Conservation (phyloP, 2,113 vertebrate species). For the Myotis lucifugus region DNA sequence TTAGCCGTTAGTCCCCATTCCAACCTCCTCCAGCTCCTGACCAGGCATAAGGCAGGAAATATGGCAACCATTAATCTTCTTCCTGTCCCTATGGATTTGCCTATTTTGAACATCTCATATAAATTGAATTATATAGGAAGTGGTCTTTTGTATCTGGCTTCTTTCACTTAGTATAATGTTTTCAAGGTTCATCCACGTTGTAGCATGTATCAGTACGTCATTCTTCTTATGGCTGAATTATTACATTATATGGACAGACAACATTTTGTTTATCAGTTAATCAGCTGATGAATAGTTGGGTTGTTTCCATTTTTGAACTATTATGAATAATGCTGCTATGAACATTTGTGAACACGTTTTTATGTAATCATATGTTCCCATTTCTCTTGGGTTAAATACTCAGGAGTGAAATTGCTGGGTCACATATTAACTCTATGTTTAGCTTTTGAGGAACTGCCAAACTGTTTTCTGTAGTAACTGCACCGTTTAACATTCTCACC, state of each 20-base stretch:
- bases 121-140: slow-evolving; percentile 26
- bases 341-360: neutral
- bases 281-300: neutral
- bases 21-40: neutral
- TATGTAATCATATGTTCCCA: neutral
- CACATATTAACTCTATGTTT: slow-evolving; percentile 2
- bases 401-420: neutral
- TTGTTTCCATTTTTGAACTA: neutral
- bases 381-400: neutral
- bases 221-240: slow-evolving; percentile 13
- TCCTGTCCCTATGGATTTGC: neutral
- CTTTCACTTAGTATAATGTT: neutral
- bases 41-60: no score
- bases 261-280: neutral
- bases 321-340: neutral
- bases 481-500: neutral
- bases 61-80: neutral
- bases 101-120: neutral
- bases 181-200: neutral
- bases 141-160: neutral
- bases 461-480: neutral
- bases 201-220: neutral
- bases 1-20: neutral
- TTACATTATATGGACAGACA: neutral
- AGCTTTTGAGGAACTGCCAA: neutral